Evolutionary conservation across 2,113 vertebrate species (phyloP), one percentile per base, ranked within the genome.

Genomic region (Glaucomys volans): DNA sequence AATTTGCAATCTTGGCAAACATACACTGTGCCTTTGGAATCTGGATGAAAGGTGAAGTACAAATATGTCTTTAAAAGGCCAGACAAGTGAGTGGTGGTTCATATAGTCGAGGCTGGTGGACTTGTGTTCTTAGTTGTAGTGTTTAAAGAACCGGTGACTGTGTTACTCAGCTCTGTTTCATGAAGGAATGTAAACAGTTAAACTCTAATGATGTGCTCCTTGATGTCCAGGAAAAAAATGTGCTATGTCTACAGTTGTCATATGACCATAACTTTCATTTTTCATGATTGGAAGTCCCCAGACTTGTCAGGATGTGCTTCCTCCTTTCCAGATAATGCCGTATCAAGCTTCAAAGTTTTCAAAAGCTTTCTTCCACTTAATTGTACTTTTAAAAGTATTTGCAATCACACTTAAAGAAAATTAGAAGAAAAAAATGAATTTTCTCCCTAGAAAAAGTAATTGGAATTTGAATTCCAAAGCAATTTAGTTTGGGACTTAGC

Each of bases 401-500:
- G 87, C 96, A 96, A 97, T 96, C 52, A 90, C 12, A 44, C 67
- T 93, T 92, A 82, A 72, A 87, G 79, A 92, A 95, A 97, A 97
- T 50, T 94, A 86, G 93, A 95, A 91, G 71, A 37, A 96, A 97
- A 93, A 86, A 86, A 18, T 77, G 22, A 83, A 84, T 54, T 93
- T 97, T 91, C 16, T 17, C 75, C 79, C n/a, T 85, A 89, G 79
- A 40, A 96, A 95, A 95, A 69, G 44, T 91, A 86, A 69, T 83
- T 96, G 83, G 72, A 92, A 90, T 97, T 97, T 95, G 90, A 97
- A 93, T 94, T 96, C 74, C 64, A 93, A 95, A 95, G 66, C 52
- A 94, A n/a, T 85, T 87, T 90, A 69, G 28, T 81, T 84, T 95
- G 42, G 32, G 11, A 95, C 42, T 57, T 96, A 80, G 0, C 62